A percentile compares a stretch with the other conserved stretches of the same genome.
Evolutionary conservation across 2,888 invertebrate genomes (phyloP).

Genomic region (Sminthurinus aureus): DNA sequence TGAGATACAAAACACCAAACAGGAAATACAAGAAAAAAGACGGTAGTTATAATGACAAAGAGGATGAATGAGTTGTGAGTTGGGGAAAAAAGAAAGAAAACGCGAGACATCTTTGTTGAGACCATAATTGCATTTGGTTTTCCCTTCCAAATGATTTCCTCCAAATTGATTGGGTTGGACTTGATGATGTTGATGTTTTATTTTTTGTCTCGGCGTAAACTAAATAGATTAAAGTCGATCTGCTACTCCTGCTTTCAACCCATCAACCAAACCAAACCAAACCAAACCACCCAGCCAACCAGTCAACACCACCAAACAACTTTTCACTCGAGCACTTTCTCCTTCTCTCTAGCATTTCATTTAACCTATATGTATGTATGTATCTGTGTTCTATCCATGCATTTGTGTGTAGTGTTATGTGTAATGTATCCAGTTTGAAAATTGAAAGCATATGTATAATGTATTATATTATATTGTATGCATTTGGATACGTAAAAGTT

Average conservation of each 20-base stretch:
- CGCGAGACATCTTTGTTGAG: conserved; percentile 28
- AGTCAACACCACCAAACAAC: neutral
- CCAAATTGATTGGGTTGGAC: conserved; percentile 36
- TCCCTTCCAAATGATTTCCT: conserved; percentile 28
- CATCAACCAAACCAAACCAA: neutral
- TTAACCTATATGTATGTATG: neutral
- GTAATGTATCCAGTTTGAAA: too few species aligned
- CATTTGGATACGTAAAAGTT: neutral
- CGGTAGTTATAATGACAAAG: too few species aligned
- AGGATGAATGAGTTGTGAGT: neutral
- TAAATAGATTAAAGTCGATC: conserved; percentile 40
- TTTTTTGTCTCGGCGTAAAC: conserved; percentile 35
- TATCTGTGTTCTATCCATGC: too few species aligned
- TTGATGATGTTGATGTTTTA: conserved; percentile 37
- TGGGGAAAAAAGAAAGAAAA: neutral
- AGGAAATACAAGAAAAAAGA: too few species aligned
- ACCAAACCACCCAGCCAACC: neutral
- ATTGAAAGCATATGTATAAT: neutral
- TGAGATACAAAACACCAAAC: too few species aligned
- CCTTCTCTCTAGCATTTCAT: neutral
- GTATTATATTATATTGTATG: neutral
- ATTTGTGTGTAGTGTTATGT: neutral
- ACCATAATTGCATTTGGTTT: conserved; percentile 39
- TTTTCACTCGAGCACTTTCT: conserved; percentile 17
- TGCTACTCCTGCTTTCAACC: neutral